A percentile compares a stretch with the other conserved stretches of the same genome.
Conservation (phyloP, 2,888 invertebrate species). For the Molorchus minor region DNA sequence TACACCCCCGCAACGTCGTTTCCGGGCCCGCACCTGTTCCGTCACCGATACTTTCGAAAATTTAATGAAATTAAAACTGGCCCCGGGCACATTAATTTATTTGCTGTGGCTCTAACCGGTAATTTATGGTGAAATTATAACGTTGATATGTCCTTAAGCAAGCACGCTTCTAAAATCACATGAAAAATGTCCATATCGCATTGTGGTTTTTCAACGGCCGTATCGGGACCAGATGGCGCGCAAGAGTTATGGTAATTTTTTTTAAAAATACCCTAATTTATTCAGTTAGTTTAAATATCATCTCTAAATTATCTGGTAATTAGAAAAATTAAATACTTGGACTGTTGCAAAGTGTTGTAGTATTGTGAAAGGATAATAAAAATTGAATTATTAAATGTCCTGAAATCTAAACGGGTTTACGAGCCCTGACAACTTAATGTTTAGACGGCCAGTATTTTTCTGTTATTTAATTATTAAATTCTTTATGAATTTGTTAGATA, state of each 20-base stretch:
- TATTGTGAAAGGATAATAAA: too few relatives aligned
- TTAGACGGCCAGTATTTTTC: too few relatives aligned
- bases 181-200: conserved; percentile 16
- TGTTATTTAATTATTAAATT: too few relatives aligned
- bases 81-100: conserved; percentile 21
- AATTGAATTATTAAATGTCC: too few relatives aligned
- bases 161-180: conserved; percentile 18
- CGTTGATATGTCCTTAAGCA: conserved; percentile 15
- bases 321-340: conserved; percentile 12
- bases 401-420: too few relatives aligned
- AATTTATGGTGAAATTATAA: conserved; percentile 25
- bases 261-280: conserved; percentile 17
- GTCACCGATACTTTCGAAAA: conserved; percentile 37
- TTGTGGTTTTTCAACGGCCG: conserved; percentile 3
- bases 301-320: conserved; percentile 13
- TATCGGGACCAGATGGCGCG: conserved; percentile 11
- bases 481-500: too few relatives aligned
- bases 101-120: conserved; percentile 10
- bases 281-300: conserved; percentile 20
- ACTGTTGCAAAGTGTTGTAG: too few relatives aligned
- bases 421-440: too few relatives aligned
- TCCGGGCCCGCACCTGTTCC: conserved; percentile 49
- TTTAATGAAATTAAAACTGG: conserved; percentile 32
- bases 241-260: conserved; percentile 8
- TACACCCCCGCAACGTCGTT: conserved; percentile 50